Conservation (phyloP, 2,797 vertebrate genomes). For the Tokudaia muenninki region DNA sequence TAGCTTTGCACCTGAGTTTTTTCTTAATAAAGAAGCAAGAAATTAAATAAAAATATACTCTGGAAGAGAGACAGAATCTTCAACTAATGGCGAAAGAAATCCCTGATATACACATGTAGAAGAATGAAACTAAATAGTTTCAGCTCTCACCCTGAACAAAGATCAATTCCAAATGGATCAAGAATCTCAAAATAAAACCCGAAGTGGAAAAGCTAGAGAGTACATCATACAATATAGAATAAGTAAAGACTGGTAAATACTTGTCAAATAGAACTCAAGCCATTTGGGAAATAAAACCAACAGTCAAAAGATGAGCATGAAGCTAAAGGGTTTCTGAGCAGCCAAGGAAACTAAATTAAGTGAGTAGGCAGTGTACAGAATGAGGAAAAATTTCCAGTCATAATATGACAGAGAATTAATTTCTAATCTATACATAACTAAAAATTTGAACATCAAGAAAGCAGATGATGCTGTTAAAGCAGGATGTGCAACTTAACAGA, state of each 20-base stretch:
- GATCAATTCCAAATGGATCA: background rate
- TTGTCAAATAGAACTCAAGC: background rate
- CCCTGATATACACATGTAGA: background rate
- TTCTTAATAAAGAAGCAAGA: background rate
- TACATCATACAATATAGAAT: background rate
- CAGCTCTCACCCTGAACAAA: background rate
- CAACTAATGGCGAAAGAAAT: background rate
- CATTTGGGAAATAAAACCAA: background rate
- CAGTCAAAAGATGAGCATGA: no score
- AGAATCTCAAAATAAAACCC: background rate
- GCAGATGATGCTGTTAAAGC: background rate
- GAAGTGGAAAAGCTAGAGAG: background rate
- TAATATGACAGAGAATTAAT: background rate
- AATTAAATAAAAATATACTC: background rate
- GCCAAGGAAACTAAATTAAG: background rate
- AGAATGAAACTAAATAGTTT: background rate
- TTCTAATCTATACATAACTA: background rate
- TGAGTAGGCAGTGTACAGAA: background rate
- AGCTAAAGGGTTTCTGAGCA: background rate
- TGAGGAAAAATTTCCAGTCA: no score
- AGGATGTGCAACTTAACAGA: background rate
- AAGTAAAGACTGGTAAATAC: background rate
- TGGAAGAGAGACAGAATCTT: background rate
- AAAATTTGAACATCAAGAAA: background rate
- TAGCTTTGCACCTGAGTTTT: background rate